Evolutionary conservation across 2,113 vertebrate species (phyloP).

Genomic region (Phodopus roborovskii): DNA sequence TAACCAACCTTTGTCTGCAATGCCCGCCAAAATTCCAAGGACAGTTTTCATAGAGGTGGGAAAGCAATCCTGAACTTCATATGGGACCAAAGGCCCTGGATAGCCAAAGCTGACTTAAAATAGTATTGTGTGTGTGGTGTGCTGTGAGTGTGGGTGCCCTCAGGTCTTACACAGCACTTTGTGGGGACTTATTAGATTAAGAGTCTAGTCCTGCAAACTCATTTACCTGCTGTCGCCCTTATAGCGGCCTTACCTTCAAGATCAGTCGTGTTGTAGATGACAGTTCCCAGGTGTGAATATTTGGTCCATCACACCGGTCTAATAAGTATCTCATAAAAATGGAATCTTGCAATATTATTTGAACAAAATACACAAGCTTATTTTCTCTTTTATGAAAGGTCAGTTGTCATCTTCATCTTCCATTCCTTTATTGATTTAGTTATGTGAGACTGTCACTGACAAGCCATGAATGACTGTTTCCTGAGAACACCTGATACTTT

Average conservation of each 20-base stretch:
- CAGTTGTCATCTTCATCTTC: neutral
- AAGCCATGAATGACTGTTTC: slow-evolving; percentile 34
- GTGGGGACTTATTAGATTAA: neutral
- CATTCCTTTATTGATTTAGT: neutral
- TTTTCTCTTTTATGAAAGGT: neutral
- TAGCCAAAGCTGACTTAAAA: neutral
- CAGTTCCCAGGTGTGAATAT: neutral
- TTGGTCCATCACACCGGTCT: neutral
- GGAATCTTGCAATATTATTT: neutral
- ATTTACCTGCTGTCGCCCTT: neutral
- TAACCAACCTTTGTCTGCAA: neutral
- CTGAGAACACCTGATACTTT: slow-evolving; percentile 9
- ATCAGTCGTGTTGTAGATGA: too few relatives aligned
- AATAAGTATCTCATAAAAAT: neutral
- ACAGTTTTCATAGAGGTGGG: neutral
- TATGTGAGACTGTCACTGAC: neutral
- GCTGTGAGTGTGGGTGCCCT: neutral
- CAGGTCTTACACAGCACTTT: too few relatives aligned
- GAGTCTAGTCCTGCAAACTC: neutral
- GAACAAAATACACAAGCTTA: neutral
- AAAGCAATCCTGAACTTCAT: neutral
- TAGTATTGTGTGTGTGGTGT: neutral
- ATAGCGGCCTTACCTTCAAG: neutral
- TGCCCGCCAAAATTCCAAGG: neutral
- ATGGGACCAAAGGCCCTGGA: neutral